A percentile compares a stretch with the other conserved stretches of the same genome.
Evolutionary conservation across 1,140 invertebrate species (phyloP).

Genomic region (Diabrotica undecimpunctata): DNA sequence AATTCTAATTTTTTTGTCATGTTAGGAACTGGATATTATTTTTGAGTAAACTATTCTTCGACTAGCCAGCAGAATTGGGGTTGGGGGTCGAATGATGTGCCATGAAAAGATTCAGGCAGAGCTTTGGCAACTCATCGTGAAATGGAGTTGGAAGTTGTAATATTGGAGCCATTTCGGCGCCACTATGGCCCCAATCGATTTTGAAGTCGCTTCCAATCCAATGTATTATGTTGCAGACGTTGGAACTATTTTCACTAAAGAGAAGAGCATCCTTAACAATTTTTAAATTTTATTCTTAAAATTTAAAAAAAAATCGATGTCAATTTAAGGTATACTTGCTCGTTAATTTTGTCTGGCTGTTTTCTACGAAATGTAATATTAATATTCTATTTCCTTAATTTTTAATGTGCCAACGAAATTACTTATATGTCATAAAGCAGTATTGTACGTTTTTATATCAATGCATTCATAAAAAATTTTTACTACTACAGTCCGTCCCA

Average conservation of each 20-base stretch:
- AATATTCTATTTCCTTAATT: no score
- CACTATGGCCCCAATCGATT: constrained; percentile 10
- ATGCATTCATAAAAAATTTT: no score
- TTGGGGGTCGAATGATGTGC: background rate
- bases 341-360: background rate
- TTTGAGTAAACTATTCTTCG: no score
- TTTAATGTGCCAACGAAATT: no score
- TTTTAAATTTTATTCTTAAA: background rate
- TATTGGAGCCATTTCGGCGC: constrained; percentile 12
- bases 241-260: background rate
- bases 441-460: no score
- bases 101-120: background rate
- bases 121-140: constrained; percentile 10
- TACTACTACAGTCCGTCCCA: no score
- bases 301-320: background rate
- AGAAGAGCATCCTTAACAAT: background rate
- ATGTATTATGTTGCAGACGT: background rate
- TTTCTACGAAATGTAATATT: background rate
- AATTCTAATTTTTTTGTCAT: no score
- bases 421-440: background rate
- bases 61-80: no score
- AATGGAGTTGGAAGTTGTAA: background rate
- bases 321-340: background rate
- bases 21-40: no score
- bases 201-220: constrained; percentile 4